Conservation (phyloP, 2,113 vertebrate genomes). For the Plotosus lineatus region DNA sequence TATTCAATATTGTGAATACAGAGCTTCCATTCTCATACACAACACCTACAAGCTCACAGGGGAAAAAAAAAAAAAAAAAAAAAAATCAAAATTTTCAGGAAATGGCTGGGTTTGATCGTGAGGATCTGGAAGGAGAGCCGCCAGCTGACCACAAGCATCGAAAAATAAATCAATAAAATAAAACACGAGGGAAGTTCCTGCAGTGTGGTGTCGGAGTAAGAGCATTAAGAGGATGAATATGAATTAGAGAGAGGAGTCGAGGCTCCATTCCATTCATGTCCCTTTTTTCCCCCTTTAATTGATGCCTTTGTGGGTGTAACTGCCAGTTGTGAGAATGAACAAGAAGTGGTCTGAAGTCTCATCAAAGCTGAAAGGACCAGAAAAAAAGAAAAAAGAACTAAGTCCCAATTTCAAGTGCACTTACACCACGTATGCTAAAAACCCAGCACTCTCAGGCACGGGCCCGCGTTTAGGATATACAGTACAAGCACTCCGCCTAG, state of each 20-base stretch:
- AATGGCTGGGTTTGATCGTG: not conserved
- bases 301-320: constrained; percentile 12
- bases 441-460: not conserved
- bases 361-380: constrained; percentile 6
- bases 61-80: not conserved
- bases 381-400: not conserved
- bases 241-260: not conserved
- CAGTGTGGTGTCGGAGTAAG: not conserved
- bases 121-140: not conserved
- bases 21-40: not conserved
- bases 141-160: not conserved
- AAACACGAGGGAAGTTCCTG: not conserved
- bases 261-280: not conserved
- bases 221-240: not conserved
- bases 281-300: not conserved
- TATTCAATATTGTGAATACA: not conserved
- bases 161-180: not conserved
- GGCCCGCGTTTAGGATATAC: not conserved
- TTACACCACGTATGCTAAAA: not conserved
- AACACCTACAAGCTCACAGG: not conserved
- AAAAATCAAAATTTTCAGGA: not conserved
- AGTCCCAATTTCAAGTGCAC: constrained; percentile 1
- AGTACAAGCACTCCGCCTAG: not conserved
- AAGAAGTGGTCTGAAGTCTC: constrained; percentile 8
- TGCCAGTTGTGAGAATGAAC: not conserved